phyloP scores from a whole-genome alignment of 2,888 invertebrate genomes.

The Folsomia candida region DNA sequence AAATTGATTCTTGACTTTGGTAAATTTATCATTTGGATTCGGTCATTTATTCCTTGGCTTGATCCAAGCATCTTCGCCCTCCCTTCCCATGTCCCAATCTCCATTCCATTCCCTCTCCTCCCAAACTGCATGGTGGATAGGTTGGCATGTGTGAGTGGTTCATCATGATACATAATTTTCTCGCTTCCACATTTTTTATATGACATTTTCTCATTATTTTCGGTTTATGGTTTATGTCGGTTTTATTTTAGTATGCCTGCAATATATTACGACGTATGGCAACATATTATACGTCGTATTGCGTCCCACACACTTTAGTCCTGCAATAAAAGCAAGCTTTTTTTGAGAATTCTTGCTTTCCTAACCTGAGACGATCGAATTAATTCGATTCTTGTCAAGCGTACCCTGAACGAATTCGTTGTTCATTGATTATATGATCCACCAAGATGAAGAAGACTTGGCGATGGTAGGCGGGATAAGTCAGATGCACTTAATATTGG shows the following conservation, averaged over 20 bases:
- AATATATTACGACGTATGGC: neutral
- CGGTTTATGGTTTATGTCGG: conserved; percentile 2
- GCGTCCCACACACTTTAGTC: neutral
- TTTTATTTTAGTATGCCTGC: neutral
- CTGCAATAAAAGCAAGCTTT: neutral
- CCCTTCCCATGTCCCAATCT: neutral
- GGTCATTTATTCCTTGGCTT: conserved; percentile 46
- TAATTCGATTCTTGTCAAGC: neutral
- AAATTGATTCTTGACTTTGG: conserved; percentile 42
- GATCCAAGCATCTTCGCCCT: no score
- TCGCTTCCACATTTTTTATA: neutral
- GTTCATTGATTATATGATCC: neutral
- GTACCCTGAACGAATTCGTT: neutral
- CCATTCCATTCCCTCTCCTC: conserved; percentile 8
- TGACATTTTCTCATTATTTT: conserved; percentile 1
- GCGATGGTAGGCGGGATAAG: neutral
- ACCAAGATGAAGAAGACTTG: neutral
- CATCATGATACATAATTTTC: conserved; percentile 1
- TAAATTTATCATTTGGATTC: conserved; percentile 42
- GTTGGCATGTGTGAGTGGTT: neutral
- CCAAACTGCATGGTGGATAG: neutral
- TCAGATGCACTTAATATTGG: neutral
- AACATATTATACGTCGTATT: neutral
- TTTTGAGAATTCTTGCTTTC: neutral
- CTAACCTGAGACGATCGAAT: neutral